Percentiles rank a stretch among this genome's conserved stretches.
These are phyloP conservation scores for Dryobotodes eremita DNA, from an alignment of 2,888 invertebrate species.

Conservation along the genomic window DNA sequence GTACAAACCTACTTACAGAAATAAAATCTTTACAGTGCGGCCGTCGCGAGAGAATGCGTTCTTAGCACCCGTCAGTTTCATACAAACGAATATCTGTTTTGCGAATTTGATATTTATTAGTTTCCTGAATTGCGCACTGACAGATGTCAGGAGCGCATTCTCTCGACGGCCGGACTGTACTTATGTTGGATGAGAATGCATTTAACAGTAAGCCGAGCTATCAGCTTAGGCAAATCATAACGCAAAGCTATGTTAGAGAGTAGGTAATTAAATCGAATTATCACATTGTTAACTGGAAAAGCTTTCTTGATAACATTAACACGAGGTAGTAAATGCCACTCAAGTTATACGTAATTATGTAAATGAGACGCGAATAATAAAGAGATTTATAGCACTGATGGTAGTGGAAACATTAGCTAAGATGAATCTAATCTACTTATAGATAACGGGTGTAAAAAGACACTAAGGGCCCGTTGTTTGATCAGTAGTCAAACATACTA, in stretches of 20 bases:
- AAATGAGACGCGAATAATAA: conserved; percentile 5
- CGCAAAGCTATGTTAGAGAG: conserved; percentile 4
- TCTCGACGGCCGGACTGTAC: no score
- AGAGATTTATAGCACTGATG: conserved; percentile 2
- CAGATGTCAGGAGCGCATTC: no score
- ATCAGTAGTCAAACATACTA: no score
- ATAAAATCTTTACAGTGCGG: no score
- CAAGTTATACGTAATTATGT: background rate
- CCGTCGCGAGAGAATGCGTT: no score
- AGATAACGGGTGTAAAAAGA: no score
- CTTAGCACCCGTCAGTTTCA: no score
- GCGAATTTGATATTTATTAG: no score
- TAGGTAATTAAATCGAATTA: conserved; percentile 10
- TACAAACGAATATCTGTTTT: no score
- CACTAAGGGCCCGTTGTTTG: no score
- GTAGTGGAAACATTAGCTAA: background rate
- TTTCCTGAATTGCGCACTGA: no score
- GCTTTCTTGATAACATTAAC: conserved; percentile 10
- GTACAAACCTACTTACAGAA: no score
- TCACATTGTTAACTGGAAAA: conserved; percentile 19
- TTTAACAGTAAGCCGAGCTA: conserved; percentile 87
- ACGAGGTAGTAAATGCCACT: conserved; percentile 26
- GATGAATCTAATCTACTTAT: background rate
- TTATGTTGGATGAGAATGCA: background rate
- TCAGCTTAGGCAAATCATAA: conserved; percentile 14